Evolutionary conservation across 2,888 invertebrate genomes (phyloP), one percentile per base, ranked within the genome.

Genomic region (Spilarctia lutea): DNA sequence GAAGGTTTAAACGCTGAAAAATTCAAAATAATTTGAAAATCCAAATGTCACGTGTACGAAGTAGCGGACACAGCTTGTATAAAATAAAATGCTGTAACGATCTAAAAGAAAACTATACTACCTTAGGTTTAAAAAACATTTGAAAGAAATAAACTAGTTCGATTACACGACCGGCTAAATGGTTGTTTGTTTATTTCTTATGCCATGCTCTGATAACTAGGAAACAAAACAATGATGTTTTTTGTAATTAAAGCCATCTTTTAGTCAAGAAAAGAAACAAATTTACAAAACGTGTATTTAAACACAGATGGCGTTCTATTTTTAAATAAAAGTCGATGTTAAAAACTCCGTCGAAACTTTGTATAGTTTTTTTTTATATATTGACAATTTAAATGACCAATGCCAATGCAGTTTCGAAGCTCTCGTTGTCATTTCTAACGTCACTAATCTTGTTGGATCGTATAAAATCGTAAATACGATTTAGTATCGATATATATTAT

Each of bases 381-480:
- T 52, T 52, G 20, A 6, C 48, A 20, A 48, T 48, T 48, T 48
- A 18, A 1, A 18, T 16, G 4, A 2, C 18, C 48, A 18, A 48
- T 20, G 18, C 7, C 20, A 18, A 0, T 24, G 7, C 8, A 24
- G 7, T 24, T 52, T 52, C 24, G 87, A 90, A 89, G 91, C 87
- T 86, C 89, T 91, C 87, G 85, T 88, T 89, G 88, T 90, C 91
- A 91, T 91, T 91, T 91, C 91, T 89, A 90, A 89, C 91, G 91
- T 91, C 89, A 87, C 89, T 88, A 80, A 85, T 86, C 87, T 86
- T 81, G 18, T 56, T 63, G 27, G 7, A 33, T 60, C 39, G 60
- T 42, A 60, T 70, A 27, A 39, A 18, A 33, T 30, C 20, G 60
- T 70, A 16, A 8, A 18, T 60, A 8, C 33, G 56, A 60, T 27